Conservation (phyloP, 2,888 invertebrate species). For the Hydriomena furcata region DNA sequence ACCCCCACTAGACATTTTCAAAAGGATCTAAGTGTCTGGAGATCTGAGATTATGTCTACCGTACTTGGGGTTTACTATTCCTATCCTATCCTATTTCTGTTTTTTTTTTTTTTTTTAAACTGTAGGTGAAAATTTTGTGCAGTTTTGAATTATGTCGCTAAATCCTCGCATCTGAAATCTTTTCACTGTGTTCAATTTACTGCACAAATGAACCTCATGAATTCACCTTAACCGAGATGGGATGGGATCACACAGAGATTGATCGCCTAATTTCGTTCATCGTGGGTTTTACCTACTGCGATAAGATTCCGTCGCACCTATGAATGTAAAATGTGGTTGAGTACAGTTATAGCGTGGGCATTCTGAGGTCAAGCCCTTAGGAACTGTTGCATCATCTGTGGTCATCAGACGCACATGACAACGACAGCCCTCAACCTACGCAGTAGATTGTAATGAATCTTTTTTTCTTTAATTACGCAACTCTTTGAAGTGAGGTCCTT, state of each 20-base stretch:
- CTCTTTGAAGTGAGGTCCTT: slow-evolving; percentile 3
- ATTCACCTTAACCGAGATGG: slow-evolving; percentile 26
- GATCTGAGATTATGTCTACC: too few relatives aligned
- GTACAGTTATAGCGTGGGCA: slow-evolving; percentile 75
- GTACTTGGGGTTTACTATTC: too few relatives aligned
- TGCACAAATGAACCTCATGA: slow-evolving; percentile 28
- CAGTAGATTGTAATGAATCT: slow-evolving; percentile 32
- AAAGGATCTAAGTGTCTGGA: too few relatives aligned
- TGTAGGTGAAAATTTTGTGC: too few relatives aligned
- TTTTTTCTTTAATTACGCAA: slow-evolving; percentile 22
- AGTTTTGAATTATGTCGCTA: background rate
- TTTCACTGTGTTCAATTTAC: slow-evolving; percentile 28
- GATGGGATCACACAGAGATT: slow-evolving; percentile 32
- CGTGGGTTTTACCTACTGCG: slow-evolving; percentile 20
- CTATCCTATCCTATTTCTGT: too few relatives aligned
- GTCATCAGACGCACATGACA: slow-evolving; percentile 52
- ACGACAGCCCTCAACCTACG: slow-evolving; percentile 48
- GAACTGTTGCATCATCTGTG: slow-evolving; percentile 32
- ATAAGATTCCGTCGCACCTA: slow-evolving; percentile 32
- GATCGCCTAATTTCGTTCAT: slow-evolving; percentile 31
- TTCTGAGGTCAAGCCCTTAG: slow-evolving; percentile 31
- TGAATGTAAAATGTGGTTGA: slow-evolving; percentile 36
- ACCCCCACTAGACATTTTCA: too few relatives aligned
- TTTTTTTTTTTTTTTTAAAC: too few relatives aligned
- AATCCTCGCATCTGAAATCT: slow-evolving; percentile 11